Percentiles rank a stretch among this genome's conserved stretches.
Evolutionary conservation across 2,888 invertebrate genomes (phyloP).

Genomic region (Pachliopta kotzebuea): DNA sequence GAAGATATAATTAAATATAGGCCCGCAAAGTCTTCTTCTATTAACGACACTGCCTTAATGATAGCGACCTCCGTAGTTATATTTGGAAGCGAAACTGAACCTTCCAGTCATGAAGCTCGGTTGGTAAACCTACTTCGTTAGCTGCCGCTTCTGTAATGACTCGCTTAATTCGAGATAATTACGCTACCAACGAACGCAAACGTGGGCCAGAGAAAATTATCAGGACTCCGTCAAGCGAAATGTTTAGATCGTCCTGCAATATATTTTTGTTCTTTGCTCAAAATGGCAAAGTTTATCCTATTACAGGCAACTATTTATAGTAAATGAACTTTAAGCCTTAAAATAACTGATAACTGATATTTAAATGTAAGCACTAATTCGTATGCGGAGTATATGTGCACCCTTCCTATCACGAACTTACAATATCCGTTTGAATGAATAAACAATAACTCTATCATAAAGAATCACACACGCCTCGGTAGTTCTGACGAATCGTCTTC

Average conservation of each 20-base stretch:
- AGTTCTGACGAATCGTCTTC: constrained; percentile 69
- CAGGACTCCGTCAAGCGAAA: constrained; percentile 41
- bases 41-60: constrained; percentile 59
- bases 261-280: constrained; percentile 45
- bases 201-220: constrained; percentile 62
- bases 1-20: constrained; percentile 54
- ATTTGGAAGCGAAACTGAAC: constrained; percentile 67
- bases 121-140: constrained; percentile 64
- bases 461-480: constrained; percentile 66
- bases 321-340: constrained; percentile 55
- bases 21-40: constrained; percentile 53
- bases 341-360: constrained; percentile 61
- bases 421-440: constrained; percentile 72
- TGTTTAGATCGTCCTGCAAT: constrained; percentile 33
- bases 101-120: constrained; percentile 61
- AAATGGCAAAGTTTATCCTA: constrained; percentile 48
- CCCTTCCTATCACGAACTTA: constrained; percentile 72
- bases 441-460: constrained; percentile 64
- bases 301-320: constrained; percentile 53
- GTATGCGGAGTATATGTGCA: constrained; percentile 59
- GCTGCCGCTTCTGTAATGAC: constrained; percentile 63
- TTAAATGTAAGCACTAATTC: constrained; percentile 61
- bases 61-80: constrained; percentile 47
- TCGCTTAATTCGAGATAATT: constrained; percentile 75
- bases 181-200: constrained; percentile 61